Conservation (phyloP, 1,140 invertebrate species). For the Bombus vancouverensis region DNA sequence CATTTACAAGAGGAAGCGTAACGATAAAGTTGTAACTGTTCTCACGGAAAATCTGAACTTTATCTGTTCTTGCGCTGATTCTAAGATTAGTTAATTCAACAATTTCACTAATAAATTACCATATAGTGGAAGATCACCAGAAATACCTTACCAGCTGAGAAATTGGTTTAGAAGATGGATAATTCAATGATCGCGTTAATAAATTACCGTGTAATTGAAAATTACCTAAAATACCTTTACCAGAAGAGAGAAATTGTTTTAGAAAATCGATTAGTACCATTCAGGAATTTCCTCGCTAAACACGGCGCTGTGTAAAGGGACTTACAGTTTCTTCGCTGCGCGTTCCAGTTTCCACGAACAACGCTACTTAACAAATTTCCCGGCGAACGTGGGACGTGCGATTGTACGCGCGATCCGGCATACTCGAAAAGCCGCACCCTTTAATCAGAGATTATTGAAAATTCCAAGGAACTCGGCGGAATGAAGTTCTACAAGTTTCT, state of each 20-base stretch:
- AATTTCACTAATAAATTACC: too few species aligned
- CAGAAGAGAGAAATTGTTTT: background rate
- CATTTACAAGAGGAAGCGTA: too few species aligned
- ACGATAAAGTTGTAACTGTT: too few species aligned
- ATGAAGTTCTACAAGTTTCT: conserved; percentile 23
- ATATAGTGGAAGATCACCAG: too few species aligned
- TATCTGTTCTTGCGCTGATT: too few species aligned
- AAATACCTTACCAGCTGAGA: too few species aligned
- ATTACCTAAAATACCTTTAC: background rate
- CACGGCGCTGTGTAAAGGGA: too few species aligned
- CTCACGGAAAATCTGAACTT: too few species aligned
- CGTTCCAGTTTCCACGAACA: background rate
- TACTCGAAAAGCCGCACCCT: background rate
- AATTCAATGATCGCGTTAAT: too few species aligned
- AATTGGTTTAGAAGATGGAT: too few species aligned
- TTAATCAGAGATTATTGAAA: conserved; percentile 31
- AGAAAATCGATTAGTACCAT: background rate
- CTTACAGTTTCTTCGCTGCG: background rate
- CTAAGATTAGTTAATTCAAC: too few species aligned
- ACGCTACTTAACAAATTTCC: background rate
- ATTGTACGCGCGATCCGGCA: background rate
- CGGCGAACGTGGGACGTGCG: background rate
- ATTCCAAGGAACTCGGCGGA: background rate
- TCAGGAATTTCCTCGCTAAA: background rate
- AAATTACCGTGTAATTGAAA: background rate